Percentiles rank a stretch among this genome's conserved stretches.
phyloP scores from a whole-genome alignment of 2,113 vertebrate genomes.

The Sylvilagus bachmani region DNA sequence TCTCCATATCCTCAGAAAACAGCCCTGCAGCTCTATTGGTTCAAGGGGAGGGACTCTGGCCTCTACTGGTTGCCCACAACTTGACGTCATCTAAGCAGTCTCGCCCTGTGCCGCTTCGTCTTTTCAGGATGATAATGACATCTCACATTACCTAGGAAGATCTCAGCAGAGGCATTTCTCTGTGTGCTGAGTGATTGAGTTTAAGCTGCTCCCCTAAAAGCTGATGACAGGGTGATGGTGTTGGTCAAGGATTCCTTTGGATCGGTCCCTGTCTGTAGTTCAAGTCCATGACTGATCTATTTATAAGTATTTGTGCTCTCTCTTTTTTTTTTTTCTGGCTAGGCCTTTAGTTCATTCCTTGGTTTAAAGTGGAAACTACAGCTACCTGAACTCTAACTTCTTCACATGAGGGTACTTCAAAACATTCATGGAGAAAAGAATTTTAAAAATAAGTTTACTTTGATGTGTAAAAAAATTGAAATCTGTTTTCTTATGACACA shows the following conservation, averaged over 20 bases:
- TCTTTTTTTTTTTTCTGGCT: conserved; percentile 24
- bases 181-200: neutral
- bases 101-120: neutral
- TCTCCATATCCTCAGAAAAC: neutral
- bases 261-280: neutral
- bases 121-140: neutral
- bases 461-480: too few species aligned
- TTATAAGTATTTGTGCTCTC: conserved; percentile 6
- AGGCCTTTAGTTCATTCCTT: neutral
- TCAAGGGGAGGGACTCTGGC: neutral
- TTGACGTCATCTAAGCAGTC: neutral
- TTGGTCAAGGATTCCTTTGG: neutral
- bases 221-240: neutral
- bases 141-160: neutral
- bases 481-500: too few species aligned
- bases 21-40: neutral
- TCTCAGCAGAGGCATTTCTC: neutral
- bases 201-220: neutral
- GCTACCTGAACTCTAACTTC: neutral
- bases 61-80: neutral
- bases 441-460: too few species aligned
- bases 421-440: too few species aligned
- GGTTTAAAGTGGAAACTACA: conserved; percentile 6
- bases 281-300: neutral
- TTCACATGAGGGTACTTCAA: too few species aligned